A percentile compares a stretch with the other conserved stretches of the same genome.
Evolutionary conservation across 1,140 invertebrate species (phyloP).

Genomic region (Argopecten irradians): DNA sequence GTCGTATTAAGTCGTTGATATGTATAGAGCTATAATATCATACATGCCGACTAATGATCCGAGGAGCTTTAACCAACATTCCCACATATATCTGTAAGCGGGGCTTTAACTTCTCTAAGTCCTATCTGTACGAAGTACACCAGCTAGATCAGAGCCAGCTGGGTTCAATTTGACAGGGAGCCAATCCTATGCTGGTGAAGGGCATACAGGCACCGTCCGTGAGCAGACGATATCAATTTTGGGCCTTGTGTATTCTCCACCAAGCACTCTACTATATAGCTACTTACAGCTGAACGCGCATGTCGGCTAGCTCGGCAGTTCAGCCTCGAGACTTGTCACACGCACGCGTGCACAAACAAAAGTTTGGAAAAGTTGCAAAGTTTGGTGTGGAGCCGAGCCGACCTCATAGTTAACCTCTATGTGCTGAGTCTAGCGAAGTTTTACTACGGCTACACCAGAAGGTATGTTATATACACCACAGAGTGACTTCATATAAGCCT

Average conservation of each 20-base stretch:
- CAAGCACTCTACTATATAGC: not conserved
- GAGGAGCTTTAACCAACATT: too few relatives aligned
- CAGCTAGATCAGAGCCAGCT: slow-evolving; percentile 11
- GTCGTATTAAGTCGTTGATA: too few relatives aligned
- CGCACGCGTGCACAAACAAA: slow-evolving; percentile 1
- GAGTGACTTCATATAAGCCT: not conserved
- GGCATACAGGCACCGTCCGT: not conserved
- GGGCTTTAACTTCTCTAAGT: not conserved
- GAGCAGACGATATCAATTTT: slow-evolving; percentile 21
- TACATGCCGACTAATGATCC: too few relatives aligned
- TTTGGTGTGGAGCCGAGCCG: not conserved
- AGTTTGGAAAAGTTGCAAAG: slow-evolving; percentile 20
- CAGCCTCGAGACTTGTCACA: not conserved
- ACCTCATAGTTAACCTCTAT: not conserved
- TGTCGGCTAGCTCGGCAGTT: not conserved
- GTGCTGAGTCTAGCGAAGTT: not conserved
- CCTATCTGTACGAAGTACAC: not conserved
- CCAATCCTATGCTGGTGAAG: not conserved
- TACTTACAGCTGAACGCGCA: not conserved
- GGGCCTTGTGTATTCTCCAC: slow-evolving; percentile 5
- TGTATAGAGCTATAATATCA: too few relatives aligned
- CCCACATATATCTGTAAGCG: too few relatives aligned
- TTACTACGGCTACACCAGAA: not conserved
- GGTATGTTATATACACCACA: not conserved
- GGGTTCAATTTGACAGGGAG: slow-evolving; percentile 20